These are phyloP conservation scores for Poeciliopsis occidentalis DNA, from an alignment of 2,113 vertebrate species.

Conservation along the genomic window DNA sequence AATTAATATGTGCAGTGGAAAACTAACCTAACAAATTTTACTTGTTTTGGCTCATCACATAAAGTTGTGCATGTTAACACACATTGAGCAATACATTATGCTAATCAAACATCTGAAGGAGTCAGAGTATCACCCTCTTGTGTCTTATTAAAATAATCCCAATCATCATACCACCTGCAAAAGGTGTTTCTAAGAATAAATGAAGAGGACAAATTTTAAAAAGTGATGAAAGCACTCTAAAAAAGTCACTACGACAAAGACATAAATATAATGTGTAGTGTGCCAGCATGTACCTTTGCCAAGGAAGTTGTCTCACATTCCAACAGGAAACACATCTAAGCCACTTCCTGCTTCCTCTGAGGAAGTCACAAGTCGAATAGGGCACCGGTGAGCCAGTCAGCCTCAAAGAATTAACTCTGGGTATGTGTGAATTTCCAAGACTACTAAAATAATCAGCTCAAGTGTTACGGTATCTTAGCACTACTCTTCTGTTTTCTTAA, in stretches of 20 bases:
- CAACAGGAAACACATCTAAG: conserved; percentile 65
- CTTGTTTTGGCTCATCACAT: no score
- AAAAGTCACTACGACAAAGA: not conserved
- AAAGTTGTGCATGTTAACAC: no score
- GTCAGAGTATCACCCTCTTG: not conserved
- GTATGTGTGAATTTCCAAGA: conserved; percentile 4
- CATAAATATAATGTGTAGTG: conserved; percentile 4
- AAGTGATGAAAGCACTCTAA: not conserved
- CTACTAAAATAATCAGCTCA: not conserved
- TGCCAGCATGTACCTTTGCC: conserved; percentile 22
- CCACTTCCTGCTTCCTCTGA: conserved; percentile 65
- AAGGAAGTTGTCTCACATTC: conserved; percentile 41
- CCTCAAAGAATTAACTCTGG: conserved; percentile 12
- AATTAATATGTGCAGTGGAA: no score
- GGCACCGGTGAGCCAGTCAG: conserved; percentile 8
- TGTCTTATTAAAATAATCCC: not conserved
- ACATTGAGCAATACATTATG: not conserved
- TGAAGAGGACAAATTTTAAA: no score
- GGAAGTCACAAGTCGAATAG: conserved; percentile 48
- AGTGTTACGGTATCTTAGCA: conserved; percentile 15
- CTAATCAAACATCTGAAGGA: not conserved
- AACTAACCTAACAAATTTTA: no score
- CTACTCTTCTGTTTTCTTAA: conserved; percentile 15
- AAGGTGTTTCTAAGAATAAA: no score
- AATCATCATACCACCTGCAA: not conserved